Evolutionary conservation across 1,140 invertebrate genomes (phyloP), one percentile per base, ranked within the genome.

Genomic region (Mizuhopecten yessoensis): DNA sequence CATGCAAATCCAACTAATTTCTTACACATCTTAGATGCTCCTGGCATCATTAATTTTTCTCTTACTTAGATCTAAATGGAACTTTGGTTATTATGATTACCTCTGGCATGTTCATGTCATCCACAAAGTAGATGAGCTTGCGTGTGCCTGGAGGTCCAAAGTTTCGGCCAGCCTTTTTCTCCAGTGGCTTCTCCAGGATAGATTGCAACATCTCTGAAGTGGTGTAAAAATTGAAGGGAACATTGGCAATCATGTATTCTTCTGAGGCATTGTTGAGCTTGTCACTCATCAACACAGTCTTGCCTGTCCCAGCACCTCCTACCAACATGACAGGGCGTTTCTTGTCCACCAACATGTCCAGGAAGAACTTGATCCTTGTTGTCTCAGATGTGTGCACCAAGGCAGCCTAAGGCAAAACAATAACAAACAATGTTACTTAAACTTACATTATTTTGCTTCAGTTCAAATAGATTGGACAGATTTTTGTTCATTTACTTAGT

Each of bases 101-200:
- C 97, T 99, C 98, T 23, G 99, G 99, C 99, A 99, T 99, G 96
- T 99, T 99, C 98, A 99, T 98, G 95, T 99, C 99, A 96, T 99
- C 99, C 91, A 99, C 98, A 96, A 99, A 99, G 96, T 99, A 99
- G 91, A 99, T 98, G n/a, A 99, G 97, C 0, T 98, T 98, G 96
- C 99, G 99, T 94, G 98, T 99, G 42, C 99, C 99, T 2, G 99
- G 99, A 33, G 99, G 99, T 9, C 99, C 99, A 95, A 98, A 99
- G 97, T 99, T 99, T 93, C 98, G 97, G 3, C 99, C 99, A 75
- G 99, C 99, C 97, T 99, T 99, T 97, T 99, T 99, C 96, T 99
- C 99, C 86, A 99, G 95, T n/a, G 99, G 98, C 96, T 99, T 99
- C 95, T 99, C 99, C 87, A 99, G 96, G 87, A 99, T 98, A 95